Evolutionary conservation across 1,140 invertebrate species (phyloP).

Genomic region (Streblospio benedicti): DNA sequence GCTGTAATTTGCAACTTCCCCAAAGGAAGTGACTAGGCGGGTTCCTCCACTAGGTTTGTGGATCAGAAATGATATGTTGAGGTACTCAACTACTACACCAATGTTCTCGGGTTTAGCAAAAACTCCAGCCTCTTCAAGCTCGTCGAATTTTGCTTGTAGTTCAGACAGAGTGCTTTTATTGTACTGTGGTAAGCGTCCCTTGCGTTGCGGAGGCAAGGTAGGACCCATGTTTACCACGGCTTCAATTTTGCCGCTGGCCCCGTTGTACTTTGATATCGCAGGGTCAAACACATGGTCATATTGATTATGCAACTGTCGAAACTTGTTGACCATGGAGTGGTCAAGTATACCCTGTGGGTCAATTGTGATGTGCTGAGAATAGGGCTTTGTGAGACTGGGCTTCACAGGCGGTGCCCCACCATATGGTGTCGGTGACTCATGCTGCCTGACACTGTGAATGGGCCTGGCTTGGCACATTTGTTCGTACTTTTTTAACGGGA

Average conservation of each 20-base stretch:
- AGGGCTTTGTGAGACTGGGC: too few species aligned
- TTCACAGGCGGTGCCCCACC: too few species aligned
- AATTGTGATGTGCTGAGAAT: too few species aligned
- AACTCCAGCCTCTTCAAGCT: conserved; percentile 18
- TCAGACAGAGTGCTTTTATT: conserved; percentile 6
- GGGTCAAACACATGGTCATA: conserved; percentile 2
- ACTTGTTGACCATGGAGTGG: too few species aligned
- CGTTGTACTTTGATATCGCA: background rate
- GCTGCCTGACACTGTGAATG: too few species aligned
- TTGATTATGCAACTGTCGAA: too few species aligned
- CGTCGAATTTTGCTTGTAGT: conserved; percentile 18
- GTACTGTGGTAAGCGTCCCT: conserved; percentile 18
- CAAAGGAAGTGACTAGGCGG: conserved; percentile 22
- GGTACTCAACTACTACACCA: conserved; percentile 8
- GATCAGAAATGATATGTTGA: conserved; percentile 20
- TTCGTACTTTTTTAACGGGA: too few species aligned
- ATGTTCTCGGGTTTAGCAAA: conserved; percentile 20
- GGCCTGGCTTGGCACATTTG: too few species aligned
- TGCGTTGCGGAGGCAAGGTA: conserved; percentile 4
- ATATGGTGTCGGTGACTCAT: too few species aligned
- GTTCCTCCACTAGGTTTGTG: conserved; percentile 19
- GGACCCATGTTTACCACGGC: conserved; percentile 3
- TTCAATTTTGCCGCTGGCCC: background rate
- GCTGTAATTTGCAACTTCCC: conserved; percentile 16
- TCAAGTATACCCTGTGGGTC: too few species aligned